phyloP scores from a whole-genome alignment of 37 sponge, comb jelly and placozoan species.

The Axinella damicornis region DNA sequence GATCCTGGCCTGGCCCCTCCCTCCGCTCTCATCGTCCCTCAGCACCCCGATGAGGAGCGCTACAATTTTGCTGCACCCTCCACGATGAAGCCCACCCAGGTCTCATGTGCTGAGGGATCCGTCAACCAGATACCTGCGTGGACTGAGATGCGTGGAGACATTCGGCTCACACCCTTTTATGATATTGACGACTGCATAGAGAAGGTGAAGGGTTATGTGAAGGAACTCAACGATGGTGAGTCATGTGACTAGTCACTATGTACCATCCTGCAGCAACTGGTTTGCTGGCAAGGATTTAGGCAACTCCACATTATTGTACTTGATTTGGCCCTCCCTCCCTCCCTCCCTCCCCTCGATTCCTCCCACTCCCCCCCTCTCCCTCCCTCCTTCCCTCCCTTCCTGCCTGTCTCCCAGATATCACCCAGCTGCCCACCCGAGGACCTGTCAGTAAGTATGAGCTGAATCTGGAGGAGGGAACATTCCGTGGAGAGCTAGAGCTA shows the following conservation, averaged over 20 bases:
- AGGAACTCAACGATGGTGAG: constrained; percentile 51
- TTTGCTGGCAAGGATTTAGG: too few species aligned
- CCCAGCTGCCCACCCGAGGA: constrained; percentile 57
- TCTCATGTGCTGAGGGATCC: constrained; percentile 51
- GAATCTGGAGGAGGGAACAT: constrained; percentile 43
- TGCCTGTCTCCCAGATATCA: constrained; percentile 26
- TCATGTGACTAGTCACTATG: too few species aligned
- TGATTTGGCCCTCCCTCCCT: background rate
- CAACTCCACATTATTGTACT: background rate
- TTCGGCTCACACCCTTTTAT: constrained; percentile 72
- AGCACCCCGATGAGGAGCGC: constrained; percentile 46
- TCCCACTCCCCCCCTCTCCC: background rate
- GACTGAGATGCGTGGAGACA: constrained; percentile 61
- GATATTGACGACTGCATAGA: constrained; percentile 32
- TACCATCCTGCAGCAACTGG: too few species aligned
- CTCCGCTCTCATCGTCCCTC: too few species aligned
- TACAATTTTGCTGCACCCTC: constrained; percentile 67
- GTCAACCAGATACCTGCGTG: constrained; percentile 69
- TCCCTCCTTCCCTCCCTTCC: background rate
- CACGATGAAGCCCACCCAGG: constrained; percentile 74
- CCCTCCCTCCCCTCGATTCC: background rate
- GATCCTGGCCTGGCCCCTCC: too few species aligned
- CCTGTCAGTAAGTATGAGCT: constrained; percentile 68
- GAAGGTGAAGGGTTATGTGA: constrained; percentile 42
- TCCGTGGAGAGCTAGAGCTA: constrained; percentile 37